A percentile compares a stretch with the other conserved stretches of the same genome.
phyloP scores from a whole-genome alignment of 2,888 invertebrate species.

The Zootermopsis nevadensis region DNA sequence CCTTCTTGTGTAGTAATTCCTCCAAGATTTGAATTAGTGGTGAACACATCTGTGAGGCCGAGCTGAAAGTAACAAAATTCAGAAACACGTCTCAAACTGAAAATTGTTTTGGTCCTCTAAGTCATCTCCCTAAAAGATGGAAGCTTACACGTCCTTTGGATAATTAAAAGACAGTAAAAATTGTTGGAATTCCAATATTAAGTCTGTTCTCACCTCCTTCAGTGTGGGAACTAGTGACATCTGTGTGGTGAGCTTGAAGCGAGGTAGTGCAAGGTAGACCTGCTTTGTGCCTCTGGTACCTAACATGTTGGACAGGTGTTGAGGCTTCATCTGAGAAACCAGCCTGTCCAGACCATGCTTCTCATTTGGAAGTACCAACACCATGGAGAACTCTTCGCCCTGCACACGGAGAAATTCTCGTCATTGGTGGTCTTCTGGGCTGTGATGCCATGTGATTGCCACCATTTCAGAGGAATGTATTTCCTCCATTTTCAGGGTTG shows the following conservation, averaged over 20 bases:
- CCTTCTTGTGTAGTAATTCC: conserved; percentile 68
- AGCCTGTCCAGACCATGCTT: conserved; percentile 59
- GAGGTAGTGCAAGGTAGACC: conserved; percentile 63
- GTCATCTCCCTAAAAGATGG: neutral
- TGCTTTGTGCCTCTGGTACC: conserved; percentile 56
- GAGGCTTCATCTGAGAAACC: conserved; percentile 59
- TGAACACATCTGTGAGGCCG: conserved; percentile 80
- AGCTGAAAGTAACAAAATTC: conserved; percentile 64
- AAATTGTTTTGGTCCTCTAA: neutral
- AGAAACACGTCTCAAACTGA: neutral
- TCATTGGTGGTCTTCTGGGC: neutral
- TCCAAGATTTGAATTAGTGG: conserved; percentile 75
- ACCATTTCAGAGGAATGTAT: too few relatives aligned
- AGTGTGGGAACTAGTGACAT: conserved; percentile 62
- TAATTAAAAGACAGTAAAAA: too few relatives aligned
- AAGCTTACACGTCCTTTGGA: too few relatives aligned
- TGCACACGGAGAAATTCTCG: conserved; percentile 55
- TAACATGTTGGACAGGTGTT: conserved; percentile 58
- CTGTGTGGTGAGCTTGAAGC: conserved; percentile 64
- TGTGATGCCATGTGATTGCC: too few relatives aligned
- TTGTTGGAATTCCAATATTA: too few relatives aligned
- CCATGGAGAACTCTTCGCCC: conserved; percentile 65
- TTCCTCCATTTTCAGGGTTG: too few relatives aligned
- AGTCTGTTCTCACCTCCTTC: conserved; percentile 59
- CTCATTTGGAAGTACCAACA: conserved; percentile 64